A percentile compares a stretch with the other conserved stretches of the same genome.
Conservation (phyloP, 2,113 vertebrate genomes). For the Carettochelys insculpta region DNA sequence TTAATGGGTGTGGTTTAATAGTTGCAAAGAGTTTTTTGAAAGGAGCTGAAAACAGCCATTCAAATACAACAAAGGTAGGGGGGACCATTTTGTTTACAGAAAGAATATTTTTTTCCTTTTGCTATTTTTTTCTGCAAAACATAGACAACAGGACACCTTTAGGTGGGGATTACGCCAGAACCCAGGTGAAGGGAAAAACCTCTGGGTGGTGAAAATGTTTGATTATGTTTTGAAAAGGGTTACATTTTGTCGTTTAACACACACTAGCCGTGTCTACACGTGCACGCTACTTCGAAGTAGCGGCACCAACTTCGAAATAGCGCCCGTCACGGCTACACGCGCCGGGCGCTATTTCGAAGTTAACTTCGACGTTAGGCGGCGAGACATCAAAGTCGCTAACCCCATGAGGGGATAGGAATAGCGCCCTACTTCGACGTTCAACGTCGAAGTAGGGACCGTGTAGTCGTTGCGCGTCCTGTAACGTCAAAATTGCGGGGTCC, state of each 20-base stretch:
- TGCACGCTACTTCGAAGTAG: no score
- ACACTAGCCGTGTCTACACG: no score
- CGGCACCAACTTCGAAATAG: no score
- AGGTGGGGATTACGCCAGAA: neutral
- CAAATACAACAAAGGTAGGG: neutral
- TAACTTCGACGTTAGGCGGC: no score
- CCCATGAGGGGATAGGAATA: no score
- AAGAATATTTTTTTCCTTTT: neutral
- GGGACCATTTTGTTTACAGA: neutral
- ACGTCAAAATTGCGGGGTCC: no score
- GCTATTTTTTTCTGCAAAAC: neutral
- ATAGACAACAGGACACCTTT: neutral
- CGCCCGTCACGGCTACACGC: no score
- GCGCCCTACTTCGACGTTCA: no score
- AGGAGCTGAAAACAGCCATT: neutral
- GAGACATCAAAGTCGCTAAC: no score
- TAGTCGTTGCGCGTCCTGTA: no score
- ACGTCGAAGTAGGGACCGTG: no score
- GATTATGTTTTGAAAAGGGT: neutral
- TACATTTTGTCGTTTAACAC: neutral
- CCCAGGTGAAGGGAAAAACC: neutral
- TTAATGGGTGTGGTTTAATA: neutral
- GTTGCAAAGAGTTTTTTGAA: neutral
- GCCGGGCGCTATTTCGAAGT: no score
- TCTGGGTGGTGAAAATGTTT: neutral